A percentile compares a stretch with the other conserved stretches of the same genome.
Evolutionary conservation across 37 sponge, comb jelly and placozoan species (phyloP).

Genomic region (Amphimedon queenslandica): DNA sequence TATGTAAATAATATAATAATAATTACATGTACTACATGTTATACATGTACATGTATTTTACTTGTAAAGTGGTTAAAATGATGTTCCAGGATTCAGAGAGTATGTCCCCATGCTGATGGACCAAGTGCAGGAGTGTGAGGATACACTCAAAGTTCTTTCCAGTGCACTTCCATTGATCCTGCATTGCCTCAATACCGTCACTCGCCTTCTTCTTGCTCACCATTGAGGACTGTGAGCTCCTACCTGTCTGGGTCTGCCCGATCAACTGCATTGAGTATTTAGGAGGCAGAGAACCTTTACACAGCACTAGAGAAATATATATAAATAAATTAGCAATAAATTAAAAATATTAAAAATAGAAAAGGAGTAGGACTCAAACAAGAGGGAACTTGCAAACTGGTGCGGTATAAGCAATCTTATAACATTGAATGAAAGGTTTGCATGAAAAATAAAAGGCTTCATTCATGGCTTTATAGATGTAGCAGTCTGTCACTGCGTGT

Average conservation of each 20-base stretch:
- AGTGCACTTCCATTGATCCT: too few species aligned
- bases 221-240: background rate
- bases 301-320: constrained; percentile 31
- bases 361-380: too few species aligned
- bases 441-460: too few species aligned
- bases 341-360: background rate
- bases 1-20: background rate
- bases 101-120: constrained; percentile 80
- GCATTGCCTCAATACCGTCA: background rate
- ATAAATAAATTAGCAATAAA: too few species aligned
- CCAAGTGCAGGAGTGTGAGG: constrained; percentile 65
- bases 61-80: constrained; percentile 75
- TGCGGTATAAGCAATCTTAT: too few species aligned
- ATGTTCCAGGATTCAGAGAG: constrained; percentile 82
- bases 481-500: too few species aligned
- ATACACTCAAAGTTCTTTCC: constrained; percentile 92
- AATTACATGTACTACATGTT: too few species aligned
- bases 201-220: background rate
- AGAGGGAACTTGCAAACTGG: too few species aligned
- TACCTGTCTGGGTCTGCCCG: too few species aligned
- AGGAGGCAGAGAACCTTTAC: constrained; percentile 88
- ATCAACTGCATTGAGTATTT: constrained; percentile 57
- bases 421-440: too few species aligned
- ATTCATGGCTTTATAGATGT: too few species aligned
- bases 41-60: too few species aligned